Percentiles rank a stretch among this genome's conserved stretches.
These are phyloP conservation scores for Drosophila anomalata DNA, from an alignment of 2,888 invertebrate species.

Conservation along the genomic window DNA sequence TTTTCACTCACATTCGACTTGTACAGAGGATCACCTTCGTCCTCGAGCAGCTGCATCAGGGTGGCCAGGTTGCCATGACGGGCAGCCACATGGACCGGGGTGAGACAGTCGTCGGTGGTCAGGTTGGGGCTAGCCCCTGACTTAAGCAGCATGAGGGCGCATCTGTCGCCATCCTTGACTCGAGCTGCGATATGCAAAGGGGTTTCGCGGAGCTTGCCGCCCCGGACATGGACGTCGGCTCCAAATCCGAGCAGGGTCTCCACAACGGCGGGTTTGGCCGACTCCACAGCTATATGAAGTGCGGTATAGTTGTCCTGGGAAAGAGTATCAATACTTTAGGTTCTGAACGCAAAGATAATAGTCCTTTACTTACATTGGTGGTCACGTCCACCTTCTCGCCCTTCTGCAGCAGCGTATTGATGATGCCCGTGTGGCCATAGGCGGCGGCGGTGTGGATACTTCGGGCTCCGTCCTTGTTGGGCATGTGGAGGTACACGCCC, in stretches of 20 bases:
- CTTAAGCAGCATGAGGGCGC: slow-evolving; percentile 98
- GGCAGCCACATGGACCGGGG: slow-evolving; percentile 98
- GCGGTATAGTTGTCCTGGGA: slow-evolving; percentile 97
- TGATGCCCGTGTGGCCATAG: slow-evolving; percentile 98
- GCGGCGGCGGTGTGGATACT: slow-evolving; percentile 99
- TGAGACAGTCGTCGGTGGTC: slow-evolving; percentile 97
- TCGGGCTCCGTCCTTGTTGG: slow-evolving; percentile 97
- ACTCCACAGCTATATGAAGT: slow-evolving; percentile 97
- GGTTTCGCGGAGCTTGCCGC: slow-evolving; percentile 95
- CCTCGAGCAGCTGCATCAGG: slow-evolving; percentile 93
- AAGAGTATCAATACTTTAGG: too few relatives aligned
- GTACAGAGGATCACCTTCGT: slow-evolving; percentile 95
- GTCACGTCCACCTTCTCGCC: slow-evolving; percentile 98
- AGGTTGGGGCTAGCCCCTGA: slow-evolving; percentile 99
- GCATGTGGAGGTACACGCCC: slow-evolving; percentile 99
- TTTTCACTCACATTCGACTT: slow-evolving; percentile 91
- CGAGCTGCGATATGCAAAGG: slow-evolving; percentile 98
- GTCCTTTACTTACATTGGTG: slow-evolving; percentile 90
- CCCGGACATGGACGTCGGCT: slow-evolving; percentile 97
- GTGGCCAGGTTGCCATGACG: slow-evolving; percentile 95
- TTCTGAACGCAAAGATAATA: too few relatives aligned
- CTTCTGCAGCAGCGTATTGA: slow-evolving; percentile 96
- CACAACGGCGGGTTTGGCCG: slow-evolving; percentile 96
- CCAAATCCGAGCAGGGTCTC: slow-evolving; percentile 98
- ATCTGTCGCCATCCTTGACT: slow-evolving; percentile 94